Percentiles rank a stretch among this genome's conserved stretches.
phyloP scores from a whole-genome alignment of 1,140 invertebrate species.

The Mercenaria mercenaria region DNA sequence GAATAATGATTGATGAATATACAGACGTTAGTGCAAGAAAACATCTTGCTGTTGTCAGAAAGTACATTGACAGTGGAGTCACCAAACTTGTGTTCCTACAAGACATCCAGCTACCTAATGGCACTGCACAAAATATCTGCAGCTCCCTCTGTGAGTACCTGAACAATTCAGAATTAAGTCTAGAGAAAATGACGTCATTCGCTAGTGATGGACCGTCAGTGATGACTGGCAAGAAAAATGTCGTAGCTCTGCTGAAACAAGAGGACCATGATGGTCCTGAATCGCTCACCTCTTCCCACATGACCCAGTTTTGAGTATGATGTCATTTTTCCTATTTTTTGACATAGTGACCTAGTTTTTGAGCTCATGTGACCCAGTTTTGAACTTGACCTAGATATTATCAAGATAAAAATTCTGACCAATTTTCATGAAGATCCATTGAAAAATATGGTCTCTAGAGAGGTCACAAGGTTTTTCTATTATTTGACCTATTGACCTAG shows the following conservation, averaged over 20 bases:
- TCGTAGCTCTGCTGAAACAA: neutral
- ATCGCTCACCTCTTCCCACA: no score
- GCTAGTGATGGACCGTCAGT: constrained; percentile 59
- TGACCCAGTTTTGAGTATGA: no score
- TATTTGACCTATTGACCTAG: no score
- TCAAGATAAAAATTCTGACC: no score
- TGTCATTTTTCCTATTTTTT: no score
- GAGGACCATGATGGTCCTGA: neutral
- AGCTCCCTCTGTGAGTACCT: neutral
- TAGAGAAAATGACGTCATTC: constrained; percentile 26
- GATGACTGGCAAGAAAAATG: neutral
- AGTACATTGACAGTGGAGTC: neutral
- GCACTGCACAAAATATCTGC: neutral
- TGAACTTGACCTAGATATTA: no score
- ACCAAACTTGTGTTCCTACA: neutral
- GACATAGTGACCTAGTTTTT: no score
- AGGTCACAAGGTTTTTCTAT: no score
- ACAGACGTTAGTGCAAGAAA: neutral
- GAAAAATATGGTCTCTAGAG: no score
- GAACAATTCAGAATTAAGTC: neutral
- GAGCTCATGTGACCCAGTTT: no score
- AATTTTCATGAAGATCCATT: no score
- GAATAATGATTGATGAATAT: constrained; percentile 3
- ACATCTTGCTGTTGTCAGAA: neutral
- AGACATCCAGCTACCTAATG: constrained; percentile 30